Conservation (phyloP, 2,888 invertebrate genomes). For the Drosophila hamatofila region DNA sequence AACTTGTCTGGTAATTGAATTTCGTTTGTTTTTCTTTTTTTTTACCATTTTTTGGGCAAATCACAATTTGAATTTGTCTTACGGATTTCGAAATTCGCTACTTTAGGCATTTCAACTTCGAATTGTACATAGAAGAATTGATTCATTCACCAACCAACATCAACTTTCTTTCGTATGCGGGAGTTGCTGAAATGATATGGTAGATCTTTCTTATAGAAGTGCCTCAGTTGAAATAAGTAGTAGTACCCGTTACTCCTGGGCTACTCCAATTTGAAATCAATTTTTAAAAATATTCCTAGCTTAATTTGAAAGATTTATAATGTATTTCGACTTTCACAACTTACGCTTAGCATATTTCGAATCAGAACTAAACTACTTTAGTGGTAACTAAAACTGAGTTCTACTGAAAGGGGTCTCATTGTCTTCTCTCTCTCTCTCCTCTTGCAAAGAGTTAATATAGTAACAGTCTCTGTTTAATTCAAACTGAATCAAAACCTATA, state of each 20-base stretch:
- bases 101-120: conserved; percentile 6
- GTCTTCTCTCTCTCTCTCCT: neutral
- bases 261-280: too few relatives aligned
- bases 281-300: too few relatives aligned
- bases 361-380: neutral
- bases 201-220: neutral
- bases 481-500: neutral
- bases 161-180: neutral
- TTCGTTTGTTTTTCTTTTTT: conserved; percentile 21
- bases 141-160: neutral
- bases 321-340: neutral
- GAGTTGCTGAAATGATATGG: neutral
- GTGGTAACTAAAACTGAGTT: neutral
- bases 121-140: neutral
- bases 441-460: neutral
- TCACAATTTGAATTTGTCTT: conserved; percentile 34
- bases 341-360: neutral
- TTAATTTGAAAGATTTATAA: too few relatives aligned
- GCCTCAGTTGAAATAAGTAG: neutral
- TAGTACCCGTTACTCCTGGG: too few relatives aligned
- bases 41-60: conserved; percentile 24
- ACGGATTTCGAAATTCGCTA: conserved; percentile 17
- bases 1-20: conserved; percentile 31
- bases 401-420: neutral
- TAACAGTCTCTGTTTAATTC: neutral